Evolutionary conservation across 2,113 vertebrate species (phyloP), one percentile per base, ranked within the genome.

Genomic region (Ancistrus triradiatus): DNA sequence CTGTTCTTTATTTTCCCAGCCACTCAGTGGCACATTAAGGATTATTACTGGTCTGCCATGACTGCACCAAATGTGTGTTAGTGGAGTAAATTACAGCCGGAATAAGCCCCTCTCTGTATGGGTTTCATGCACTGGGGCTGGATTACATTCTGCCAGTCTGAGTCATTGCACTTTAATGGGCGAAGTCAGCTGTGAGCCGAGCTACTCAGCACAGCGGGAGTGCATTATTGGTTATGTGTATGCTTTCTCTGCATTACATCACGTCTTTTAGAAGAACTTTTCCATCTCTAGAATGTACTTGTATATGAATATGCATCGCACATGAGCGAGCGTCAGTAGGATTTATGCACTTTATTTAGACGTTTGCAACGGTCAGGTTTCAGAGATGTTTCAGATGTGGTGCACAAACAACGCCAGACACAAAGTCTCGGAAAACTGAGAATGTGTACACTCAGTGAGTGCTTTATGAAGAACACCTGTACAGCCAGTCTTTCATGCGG

Each of bases 101-200:
- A 64, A 73, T 70, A 52, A 71, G 66, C 49, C 44, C 19, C 42
- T 59, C 46, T 47, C 57, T 66, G 68, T 68, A 65, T 51, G 59
- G 49, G 18, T 38, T 65, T 63, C 52, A 63, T 72, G 46, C 59
- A 37, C 61, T 10, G 5, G 42, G 43, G 19, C 46, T 40, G 24
- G 15, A 58, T 51, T 53, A 28, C 15, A 4, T 50, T 49, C 49
- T 50, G 13, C 44, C 59, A 38, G 59, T 28, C 33, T 7, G 47
- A 49, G 62, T 63, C 62, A 52, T 61, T 44, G 59, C 47, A 18
- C 49, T 66, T 52, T 75, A 70, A 73, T 63, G 63, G 33, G 56
- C 38, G 49, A 55, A 71, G 62, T 60, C 56, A 24, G 24, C 40
- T 48, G 62, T 10, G 22, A 37, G 31, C 38, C 15, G 14, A 25